Evolutionary conservation across 2,113 vertebrate species (phyloP), one percentile per base, ranked within the genome.

Genomic region (Coreoperca whiteheadi): DNA sequence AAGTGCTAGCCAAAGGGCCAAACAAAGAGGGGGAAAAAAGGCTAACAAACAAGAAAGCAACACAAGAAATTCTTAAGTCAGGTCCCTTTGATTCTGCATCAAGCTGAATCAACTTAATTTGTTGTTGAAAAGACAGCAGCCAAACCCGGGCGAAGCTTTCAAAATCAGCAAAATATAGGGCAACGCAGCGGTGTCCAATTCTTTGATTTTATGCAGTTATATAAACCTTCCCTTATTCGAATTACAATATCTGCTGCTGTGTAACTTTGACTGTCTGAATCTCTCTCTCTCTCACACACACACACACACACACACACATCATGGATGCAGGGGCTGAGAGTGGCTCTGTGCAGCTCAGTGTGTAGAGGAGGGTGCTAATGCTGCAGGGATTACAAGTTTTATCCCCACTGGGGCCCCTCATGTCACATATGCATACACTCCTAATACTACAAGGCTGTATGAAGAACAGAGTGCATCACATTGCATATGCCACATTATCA

Each of bases 401-500:
- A 66, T 74, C 65, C 37, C 61, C 46, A 34, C 15, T 20, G 63
- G 74, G 20, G 14, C 61, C 54, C n/a, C 34, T 12, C 48, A 7
- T 20, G 39, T 73, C 69, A 69, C 60, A 72, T 77, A 63, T 83
- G 28, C 64, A 61, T 39, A 25, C 2, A 0, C 60, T 56, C 12
- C 28, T 75, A 63, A 73, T 12, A 51, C 39, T 10, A 69, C 41
- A 59, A 82, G 32, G 32, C 56, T 1, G 8, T 66, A 4, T 37
- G 51, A 25, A 53, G 20, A 69, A 51, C 61, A 67, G 23, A 75
- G 73, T 57, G 65, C 41, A 60, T 74, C 46, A 74, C 46, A 66
- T 16, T 60, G 39, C 39, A 75, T 46, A 6, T 59, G 41, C 12
- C 68, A 65, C 73, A 50, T 78, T 63, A 74, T 67, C 46, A 78